Evolutionary conservation across 2,888 invertebrate species (phyloP), one percentile per base, ranked within the genome.

Genomic region (Tholera decimalis): DNA sequence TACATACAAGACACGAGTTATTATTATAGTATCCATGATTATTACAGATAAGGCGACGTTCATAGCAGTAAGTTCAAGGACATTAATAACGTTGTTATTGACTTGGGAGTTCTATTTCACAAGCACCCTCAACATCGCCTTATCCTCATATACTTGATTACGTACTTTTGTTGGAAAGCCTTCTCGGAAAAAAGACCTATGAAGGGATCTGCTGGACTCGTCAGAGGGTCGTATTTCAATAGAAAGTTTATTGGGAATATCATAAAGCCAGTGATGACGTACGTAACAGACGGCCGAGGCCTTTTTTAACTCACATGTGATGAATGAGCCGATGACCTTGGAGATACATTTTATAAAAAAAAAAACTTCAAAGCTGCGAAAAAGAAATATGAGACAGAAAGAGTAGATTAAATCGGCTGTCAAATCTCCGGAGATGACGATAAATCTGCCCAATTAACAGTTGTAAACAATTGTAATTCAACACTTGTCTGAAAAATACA

Each of bases 51-150:
- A 22, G 51, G 28, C 44, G 46, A 50, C 41, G 55, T 44, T 64
- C 61, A 44, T 62, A 61, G 47, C 43, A 56, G 51, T 51, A 41
- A 44, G 65, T 66, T 73, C 65, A 65, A 60, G 73, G 53, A 51
- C 46, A 63, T 80, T 80, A 77, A 77, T 80, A 78, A 66, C 63
- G 58, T 67, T 56, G 61, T 63, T 78, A 80, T 80, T 80, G 73
- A 60, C 59, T 66, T 39, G 78, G 69, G 78, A 70, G 74, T 73
- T 69, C 57, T 51, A 80, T 78, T 80, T 64, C 78, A 77, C 66
- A 66, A 59, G 70, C 59, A 63, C 62, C 51, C 77, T 80, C 63
- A 63, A 70, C 51, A 64, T 51, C 62, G 70, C 39, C 57, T 64
- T 56, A 62, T 69, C 49, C 49, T 59, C 58, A 9, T 72, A 62